phyloP scores from a whole-genome alignment of 2,113 vertebrate species.

The Ancistrus triradiatus region DNA sequence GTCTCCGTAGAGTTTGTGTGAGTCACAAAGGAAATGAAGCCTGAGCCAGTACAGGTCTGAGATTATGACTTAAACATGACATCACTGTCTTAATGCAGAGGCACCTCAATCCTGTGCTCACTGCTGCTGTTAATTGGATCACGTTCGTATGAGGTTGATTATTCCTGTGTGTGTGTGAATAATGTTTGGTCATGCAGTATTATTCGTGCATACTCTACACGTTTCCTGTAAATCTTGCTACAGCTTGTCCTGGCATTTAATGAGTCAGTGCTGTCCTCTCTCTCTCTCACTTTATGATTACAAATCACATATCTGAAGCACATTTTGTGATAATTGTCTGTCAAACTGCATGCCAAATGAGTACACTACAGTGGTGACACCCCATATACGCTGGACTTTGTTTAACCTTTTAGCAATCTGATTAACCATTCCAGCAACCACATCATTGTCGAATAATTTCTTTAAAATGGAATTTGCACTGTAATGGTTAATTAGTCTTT shows the following conservation, averaged over 20 bases:
- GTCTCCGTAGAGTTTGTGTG: background rate
- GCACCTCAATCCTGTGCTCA: background rate
- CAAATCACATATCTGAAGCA: too few species aligned
- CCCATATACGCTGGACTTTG: too few species aligned
- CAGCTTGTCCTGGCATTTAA: background rate
- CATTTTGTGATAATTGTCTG: too few species aligned
- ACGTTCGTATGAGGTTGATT: too few species aligned
- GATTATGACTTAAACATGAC: slow-evolving; percentile 5
- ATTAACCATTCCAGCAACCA: too few species aligned
- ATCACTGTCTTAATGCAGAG: background rate
- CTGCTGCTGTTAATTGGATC: background rate
- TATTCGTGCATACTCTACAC: background rate
- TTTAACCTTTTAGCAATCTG: too few species aligned
- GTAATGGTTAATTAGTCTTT: too few species aligned
- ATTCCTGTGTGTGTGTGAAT: background rate
- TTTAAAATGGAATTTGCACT: too few species aligned
- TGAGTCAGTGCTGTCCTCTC: too few species aligned
- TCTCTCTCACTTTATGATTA: background rate
- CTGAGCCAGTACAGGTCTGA: background rate
- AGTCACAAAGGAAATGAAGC: slow-evolving; percentile 15
- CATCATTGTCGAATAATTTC: too few species aligned
- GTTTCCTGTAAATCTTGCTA: background rate
- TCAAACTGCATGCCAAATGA: too few species aligned
- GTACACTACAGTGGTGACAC: too few species aligned
- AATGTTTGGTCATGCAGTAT: background rate